These are phyloP conservation scores for Riptortus pedestris DNA, from an alignment of 1,140 invertebrate species.

Conservation along the genomic window DNA sequence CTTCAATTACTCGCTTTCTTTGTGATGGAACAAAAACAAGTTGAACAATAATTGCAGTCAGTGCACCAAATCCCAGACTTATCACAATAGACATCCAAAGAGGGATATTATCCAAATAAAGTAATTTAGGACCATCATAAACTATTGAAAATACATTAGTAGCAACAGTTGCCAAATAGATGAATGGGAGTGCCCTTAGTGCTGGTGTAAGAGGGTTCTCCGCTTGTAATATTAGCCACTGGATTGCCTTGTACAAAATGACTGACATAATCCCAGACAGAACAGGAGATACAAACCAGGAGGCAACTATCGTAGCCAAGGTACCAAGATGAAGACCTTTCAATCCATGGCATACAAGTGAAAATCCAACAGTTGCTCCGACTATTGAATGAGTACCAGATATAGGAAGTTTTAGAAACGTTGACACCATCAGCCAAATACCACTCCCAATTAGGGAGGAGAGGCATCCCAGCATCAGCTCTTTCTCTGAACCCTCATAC, in stretches of 20 bases:
- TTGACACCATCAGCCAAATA: constrained; percentile 87
- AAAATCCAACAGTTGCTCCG: constrained; percentile 94
- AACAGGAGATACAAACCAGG: constrained; percentile 94
- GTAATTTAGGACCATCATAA: constrained; percentile 80
- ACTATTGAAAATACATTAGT: constrained; percentile 89
- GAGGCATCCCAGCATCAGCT: constrained; percentile 88
- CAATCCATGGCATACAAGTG: constrained; percentile 78
- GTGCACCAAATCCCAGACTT: constrained; percentile 53
- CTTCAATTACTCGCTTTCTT: constrained; percentile 39
- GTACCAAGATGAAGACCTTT: constrained; percentile 75
- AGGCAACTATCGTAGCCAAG: constrained; percentile 75
- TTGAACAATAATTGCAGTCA: constrained; percentile 61
- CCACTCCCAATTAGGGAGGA: constrained; percentile 83
- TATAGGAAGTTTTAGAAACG: constrained; percentile 87
- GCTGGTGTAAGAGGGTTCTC: constrained; percentile 73
- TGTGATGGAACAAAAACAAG: constrained; percentile 74
- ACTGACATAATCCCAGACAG: constrained; percentile 86
- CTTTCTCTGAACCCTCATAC: constrained; percentile 71
- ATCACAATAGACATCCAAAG: constrained; percentile 70
- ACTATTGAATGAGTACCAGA: constrained; percentile 98
- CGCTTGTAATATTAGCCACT: constrained; percentile 67
- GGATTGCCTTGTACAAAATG: constrained; percentile 67
- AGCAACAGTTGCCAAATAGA: constrained; percentile 84
- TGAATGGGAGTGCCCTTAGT: constrained; percentile 73
- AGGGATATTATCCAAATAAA: constrained; percentile 80